Evolutionary conservation across 2,888 invertebrate genomes (phyloP), one percentile per base, ranked within the genome.

Genomic region (Drosophila quinaria): DNA sequence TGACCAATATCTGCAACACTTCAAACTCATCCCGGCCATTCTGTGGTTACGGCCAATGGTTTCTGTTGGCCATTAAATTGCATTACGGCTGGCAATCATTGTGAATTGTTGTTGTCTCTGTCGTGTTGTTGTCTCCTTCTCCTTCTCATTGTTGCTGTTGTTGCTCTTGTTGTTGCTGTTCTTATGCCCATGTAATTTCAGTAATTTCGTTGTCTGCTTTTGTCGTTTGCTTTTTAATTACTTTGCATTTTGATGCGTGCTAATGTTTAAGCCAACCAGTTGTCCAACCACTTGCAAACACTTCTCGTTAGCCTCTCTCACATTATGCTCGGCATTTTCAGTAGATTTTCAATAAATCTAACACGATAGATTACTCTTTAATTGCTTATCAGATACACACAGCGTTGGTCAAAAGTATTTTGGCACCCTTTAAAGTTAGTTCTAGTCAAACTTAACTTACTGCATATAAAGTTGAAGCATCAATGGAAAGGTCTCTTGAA

Each of bases 1-100:
- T 88, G 77, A 83, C 87, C 85, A 88, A 86, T 80, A 88, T 85
- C 85, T 88, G 84, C 76, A 88, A 81, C 87, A 89, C 89, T 89
- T 86, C 71, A 84, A 72, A 76, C 82, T 78, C 82, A 78, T 70
- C 41, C 82, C 70, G 83, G 62, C 63, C 71, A 68, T 70, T 78
- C 67, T 77, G 81, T 64, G 87, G 84, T 77, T 62, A 74, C 58
- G 47, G 59, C 62, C 80, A 78, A 55, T 78, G 74, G 65, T 70
- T 65, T 64, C 75, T 65, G 74, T 55, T 73, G 78, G 69, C 71
- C 86, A 87, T 84, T 84, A 88, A 84, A 87, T 82, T 87, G 83
- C 84, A 87, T 84, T 87, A 84, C 74, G 75, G 54, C 78, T 59
- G 55, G 46, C 70, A 70, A 77, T 80, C 80, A 73, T 72, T 74